Evolutionary conservation across 2,797 vertebrate species (phyloP), one percentile per base, ranked within the genome.

Genomic region (Sebastes nivosus): DNA sequence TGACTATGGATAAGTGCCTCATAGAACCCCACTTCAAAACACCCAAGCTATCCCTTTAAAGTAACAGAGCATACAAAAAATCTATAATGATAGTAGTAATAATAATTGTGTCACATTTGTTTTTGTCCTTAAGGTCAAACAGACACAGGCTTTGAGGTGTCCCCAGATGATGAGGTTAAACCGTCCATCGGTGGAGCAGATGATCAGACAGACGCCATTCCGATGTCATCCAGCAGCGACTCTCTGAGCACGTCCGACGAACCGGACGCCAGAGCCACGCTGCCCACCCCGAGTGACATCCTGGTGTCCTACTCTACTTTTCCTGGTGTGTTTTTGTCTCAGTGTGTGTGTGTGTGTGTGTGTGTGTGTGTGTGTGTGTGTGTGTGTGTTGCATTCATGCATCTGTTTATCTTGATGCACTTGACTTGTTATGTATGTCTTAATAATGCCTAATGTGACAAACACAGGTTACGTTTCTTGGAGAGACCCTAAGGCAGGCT

Each of bases 301-400:
- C 93, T 99, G 73, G 98, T 99, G 76, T 98, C 97, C 80, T 99
- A 99, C 89, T 99, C 98, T 1, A 99, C 98, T 4, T 99, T 97
- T 80, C 98, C 98, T 72, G 98, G 99, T 99, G 70, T 87, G 77
- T 84, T 20, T 66, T 6, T 32, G 14, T 24, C 25, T 60, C 1
- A 16, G 8, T 74, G 65, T 65, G 27, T 52, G 20, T 72, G 20
- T 34, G 30, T 34, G 36, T 13, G 29, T 30, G 8, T 72, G 65
- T 65, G 27, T 42, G 20, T 72, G 22, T 10, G 32, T 34, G 30
- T 8, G 8, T 74, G 65, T 60, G 27, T 42, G 20, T 72, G 22
- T 32, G 30, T 34, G 36, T 13, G 13, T 63, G 46, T 57, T 72
- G 18, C 8, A 54, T 27, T 59, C 10, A 7, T 46, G 6, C 11